These are phyloP conservation scores for Tyto alba DNA, from an alignment of 2,113 vertebrate species.

Conservation along the genomic window DNA sequence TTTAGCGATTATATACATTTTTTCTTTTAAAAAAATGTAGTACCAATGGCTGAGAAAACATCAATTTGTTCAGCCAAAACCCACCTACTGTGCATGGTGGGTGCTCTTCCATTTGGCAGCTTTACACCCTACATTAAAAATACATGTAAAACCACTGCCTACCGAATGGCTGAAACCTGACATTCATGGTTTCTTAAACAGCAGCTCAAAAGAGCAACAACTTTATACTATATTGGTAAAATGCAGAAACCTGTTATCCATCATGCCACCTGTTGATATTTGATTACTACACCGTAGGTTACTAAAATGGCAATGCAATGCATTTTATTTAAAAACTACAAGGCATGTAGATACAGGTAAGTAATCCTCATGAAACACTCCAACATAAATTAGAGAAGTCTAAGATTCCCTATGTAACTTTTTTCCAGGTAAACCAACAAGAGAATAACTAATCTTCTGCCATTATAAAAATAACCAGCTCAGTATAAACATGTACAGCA, in stretches of 20 bases:
- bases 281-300: not conserved
- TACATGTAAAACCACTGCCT: not conserved
- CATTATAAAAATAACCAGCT: not conserved
- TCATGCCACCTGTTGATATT: not conserved
- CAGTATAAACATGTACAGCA: not conserved
- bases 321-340: not conserved
- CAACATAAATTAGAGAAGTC: not conserved
- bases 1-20: not conserved
- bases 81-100: not conserved
- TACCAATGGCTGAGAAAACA: not conserved
- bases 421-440: not conserved
- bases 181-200: not conserved
- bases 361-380: not conserved
- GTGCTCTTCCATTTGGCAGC: slow-evolving; percentile 2
- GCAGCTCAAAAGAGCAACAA: not conserved
- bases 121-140: not conserved
- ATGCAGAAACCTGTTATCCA: not conserved
- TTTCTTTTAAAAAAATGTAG: not conserved
- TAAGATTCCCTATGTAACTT: not conserved
- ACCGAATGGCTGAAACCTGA: not conserved
- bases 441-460: not conserved
- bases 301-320: not conserved
- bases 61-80: not conserved
- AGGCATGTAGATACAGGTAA: not conserved
- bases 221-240: not conserved